Percentiles rank a stretch among this genome's conserved stretches.
phyloP scores from a whole-genome alignment of 2,113 vertebrate species.

The Alouatta palliata region DNA sequence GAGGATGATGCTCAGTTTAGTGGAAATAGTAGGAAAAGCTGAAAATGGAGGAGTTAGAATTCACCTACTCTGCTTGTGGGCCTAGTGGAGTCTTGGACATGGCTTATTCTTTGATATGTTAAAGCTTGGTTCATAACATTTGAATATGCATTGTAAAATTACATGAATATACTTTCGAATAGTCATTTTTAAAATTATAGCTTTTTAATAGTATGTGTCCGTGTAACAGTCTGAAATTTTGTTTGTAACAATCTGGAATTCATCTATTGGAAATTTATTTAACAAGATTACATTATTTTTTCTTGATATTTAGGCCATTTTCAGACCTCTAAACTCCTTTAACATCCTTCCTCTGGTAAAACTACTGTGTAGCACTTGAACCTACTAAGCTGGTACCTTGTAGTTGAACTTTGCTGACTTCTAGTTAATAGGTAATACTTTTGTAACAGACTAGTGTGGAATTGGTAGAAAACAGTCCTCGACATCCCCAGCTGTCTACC shows the following conservation, averaged over 20 bases:
- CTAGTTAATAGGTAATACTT: background rate
- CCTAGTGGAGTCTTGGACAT: background rate
- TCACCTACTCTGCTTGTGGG: background rate
- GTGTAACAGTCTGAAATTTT: background rate
- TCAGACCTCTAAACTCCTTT: background rate
- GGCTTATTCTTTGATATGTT: background rate
- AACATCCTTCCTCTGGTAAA: background rate
- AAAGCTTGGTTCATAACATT: background rate
- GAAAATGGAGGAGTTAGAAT: background rate
- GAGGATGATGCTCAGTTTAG: background rate
- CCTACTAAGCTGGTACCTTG: background rate
- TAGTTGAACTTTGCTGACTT: background rate
- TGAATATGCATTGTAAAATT: constrained; percentile 19
- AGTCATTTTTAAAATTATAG: background rate
- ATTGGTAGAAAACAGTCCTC: background rate
- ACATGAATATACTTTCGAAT: background rate
- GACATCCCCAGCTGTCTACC: accelerated
- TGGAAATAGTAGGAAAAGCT: background rate
- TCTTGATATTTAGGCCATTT: background rate
- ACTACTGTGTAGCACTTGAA: background rate
- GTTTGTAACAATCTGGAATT: background rate
- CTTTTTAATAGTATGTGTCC: background rate
- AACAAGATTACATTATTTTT: background rate
- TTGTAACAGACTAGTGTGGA: background rate
- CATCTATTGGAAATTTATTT: background rate